Evolutionary conservation across 2,888 invertebrate genomes (phyloP).

Genomic region (Plutella xylostella): DNA sequence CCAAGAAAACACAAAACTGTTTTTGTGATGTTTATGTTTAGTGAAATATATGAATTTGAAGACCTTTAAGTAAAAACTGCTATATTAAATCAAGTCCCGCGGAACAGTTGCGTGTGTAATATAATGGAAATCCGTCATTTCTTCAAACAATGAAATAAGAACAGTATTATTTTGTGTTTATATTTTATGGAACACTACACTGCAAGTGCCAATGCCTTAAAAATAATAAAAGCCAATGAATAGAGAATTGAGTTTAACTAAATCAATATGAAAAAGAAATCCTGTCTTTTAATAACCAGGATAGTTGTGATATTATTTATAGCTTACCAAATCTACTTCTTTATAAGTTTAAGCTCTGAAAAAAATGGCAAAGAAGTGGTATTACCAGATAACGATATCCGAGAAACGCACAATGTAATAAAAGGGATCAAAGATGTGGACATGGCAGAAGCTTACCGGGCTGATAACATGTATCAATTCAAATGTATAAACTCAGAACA

Average conservation of each 20-base stretch:
- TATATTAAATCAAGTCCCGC: too few relatives aligned
- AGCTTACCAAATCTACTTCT: slow-evolving; percentile 57
- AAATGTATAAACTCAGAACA: slow-evolving; percentile 49
- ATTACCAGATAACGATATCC: too few relatives aligned
- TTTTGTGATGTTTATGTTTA: too few relatives aligned
- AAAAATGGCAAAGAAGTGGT: slow-evolving; percentile 24
- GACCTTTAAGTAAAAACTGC: too few relatives aligned
- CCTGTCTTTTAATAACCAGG: slow-evolving; percentile 41
- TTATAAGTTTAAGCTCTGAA: slow-evolving; percentile 44
- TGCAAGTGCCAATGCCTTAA: neutral
- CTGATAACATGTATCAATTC: slow-evolving; percentile 44
- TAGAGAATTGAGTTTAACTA: slow-evolving; percentile 45
- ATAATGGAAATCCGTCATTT: too few relatives aligned
- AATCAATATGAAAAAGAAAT: slow-evolving; percentile 60
- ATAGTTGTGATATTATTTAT: slow-evolving; percentile 46
- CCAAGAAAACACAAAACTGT: too few relatives aligned
- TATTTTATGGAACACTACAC: neutral
- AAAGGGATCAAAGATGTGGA: too few relatives aligned
- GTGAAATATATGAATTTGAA: too few relatives aligned
- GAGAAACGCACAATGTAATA: too few relatives aligned
- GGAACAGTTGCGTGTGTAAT: too few relatives aligned
- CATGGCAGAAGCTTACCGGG: slow-evolving; percentile 45
- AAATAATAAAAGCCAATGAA: neutral
- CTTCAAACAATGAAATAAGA: too few relatives aligned
- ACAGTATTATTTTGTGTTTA: neutral